Evolutionary conservation across 2,797 vertebrate genomes (phyloP), one percentile per base, ranked within the genome.

Genomic region (Cirrhinus mrigala): DNA sequence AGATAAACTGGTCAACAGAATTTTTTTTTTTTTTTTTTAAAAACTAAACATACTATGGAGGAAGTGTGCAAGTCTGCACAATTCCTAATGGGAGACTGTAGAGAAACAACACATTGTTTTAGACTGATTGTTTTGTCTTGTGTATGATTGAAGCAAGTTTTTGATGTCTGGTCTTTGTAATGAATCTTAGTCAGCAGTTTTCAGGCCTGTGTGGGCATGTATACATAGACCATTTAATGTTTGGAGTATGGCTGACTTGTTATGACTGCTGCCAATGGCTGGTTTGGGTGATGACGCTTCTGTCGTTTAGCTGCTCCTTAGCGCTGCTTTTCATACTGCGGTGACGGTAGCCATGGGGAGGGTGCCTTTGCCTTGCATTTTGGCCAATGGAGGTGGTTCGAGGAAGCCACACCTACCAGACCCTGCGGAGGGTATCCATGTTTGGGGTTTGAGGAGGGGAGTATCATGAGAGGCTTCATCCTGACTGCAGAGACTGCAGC

Each of bases 271-370:
- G 82, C 83, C 69, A 83, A 29, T 85, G 88, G 87, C 73, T 82
- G 87, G 52, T 40, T 81, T 18, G 9, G 54, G 44, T 56, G 58
- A 66, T 85, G 85, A 85, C 62, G 82, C 70, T 66, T 52, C 87
- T 86, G 82, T 88, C 87, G 87, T 86, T 73, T 74, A 85, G 87
- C 54, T 79, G 82, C 60, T 73, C 29, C 68, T 84, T 81, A 83
- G 84, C 87, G 81, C 84, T 86, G 87, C 76, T 85, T 83, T 85
- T 79, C 68, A 44, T 73, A 79, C 52, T 58, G 81, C 33, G 16
- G 79, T 64, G 71, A 85, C 68, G 77, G 78, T 74, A 70, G 74
- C 68, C 54, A 60, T 56, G 70, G 76, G 78, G 71, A 87, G 70
- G 48, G 64, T 46, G 52, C 46, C 79, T 18, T 82, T 79, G n/a